A percentile compares a stretch with the other conserved stretches of the same genome.
These are phyloP conservation scores for Melanophora roralis DNA, from an alignment of 2,888 invertebrate genomes.

Conservation along the genomic window DNA sequence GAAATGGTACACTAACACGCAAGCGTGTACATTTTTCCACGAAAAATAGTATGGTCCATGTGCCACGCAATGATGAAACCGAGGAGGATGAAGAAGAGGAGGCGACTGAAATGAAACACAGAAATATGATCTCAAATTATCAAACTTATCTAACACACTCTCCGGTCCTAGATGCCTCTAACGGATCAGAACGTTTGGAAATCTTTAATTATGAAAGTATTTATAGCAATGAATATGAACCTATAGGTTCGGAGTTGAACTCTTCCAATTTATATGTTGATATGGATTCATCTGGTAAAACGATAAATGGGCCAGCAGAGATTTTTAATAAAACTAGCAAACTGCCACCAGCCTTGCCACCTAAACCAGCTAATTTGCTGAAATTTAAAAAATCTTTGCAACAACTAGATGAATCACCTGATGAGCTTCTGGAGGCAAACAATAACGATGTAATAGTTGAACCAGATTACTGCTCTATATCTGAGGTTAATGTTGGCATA, in stretches of 20 bases:
- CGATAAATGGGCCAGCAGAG: constrained; percentile 71
- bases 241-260: constrained; percentile 78
- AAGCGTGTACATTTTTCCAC: constrained; percentile 83
- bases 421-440: constrained; percentile 60
- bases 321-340: constrained; percentile 66
- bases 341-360: constrained; percentile 85
- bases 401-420: constrained; percentile 69
- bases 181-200: constrained; percentile 74
- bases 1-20: constrained; percentile 68
- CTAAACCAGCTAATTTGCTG: constrained; percentile 86
- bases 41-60: constrained; percentile 80
- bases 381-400: constrained; percentile 80
- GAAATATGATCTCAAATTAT: constrained; percentile 64
- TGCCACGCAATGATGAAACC: constrained; percentile 73
- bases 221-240: constrained; percentile 86
- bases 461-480: constrained; percentile 87
- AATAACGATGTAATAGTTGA: constrained; percentile 38
- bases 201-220: constrained; percentile 80
- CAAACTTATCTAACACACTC: constrained; percentile 59
- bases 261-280: constrained; percentile 81
- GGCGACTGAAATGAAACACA: constrained; percentile 24
- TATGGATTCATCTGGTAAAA: constrained; percentile 78
- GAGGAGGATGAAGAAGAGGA: constrained; percentile 64
- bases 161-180: constrained; percentile 21
- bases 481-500: constrained; percentile 79